These are phyloP conservation scores for Cebus imitator DNA, from an alignment of 2,113 vertebrate species.

Conservation along the genomic window DNA sequence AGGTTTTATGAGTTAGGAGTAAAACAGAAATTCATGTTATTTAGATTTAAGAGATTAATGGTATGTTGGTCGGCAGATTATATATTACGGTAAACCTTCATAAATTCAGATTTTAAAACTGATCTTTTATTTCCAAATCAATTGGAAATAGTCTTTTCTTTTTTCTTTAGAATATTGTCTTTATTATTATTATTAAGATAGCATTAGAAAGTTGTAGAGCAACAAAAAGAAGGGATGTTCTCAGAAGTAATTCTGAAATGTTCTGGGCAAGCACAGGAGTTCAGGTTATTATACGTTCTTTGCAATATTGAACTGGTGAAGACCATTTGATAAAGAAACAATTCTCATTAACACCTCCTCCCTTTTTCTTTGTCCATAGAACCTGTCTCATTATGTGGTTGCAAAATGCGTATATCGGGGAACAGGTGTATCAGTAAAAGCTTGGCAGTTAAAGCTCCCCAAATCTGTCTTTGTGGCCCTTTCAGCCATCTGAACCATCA, in stretches of 20 bases:
- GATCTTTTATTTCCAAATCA: conserved; percentile 15
- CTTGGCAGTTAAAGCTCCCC: conserved; percentile 7
- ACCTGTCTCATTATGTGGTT: not conserved
- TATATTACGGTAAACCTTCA: conserved; percentile 29
- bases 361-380: not conserved
- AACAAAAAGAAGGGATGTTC: not conserved
- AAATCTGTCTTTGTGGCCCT: conserved; percentile 28
- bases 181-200: not conserved
- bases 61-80: not conserved
- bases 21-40: not conserved
- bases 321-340: not conserved
- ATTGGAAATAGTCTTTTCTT: not conserved
- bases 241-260: conserved; percentile 12
- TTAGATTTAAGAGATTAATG: conserved; percentile 30
- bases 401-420: not conserved
- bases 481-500: not conserved
- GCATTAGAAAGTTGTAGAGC: not conserved
- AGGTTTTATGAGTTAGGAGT: not conserved
- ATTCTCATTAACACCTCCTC: not conserved
- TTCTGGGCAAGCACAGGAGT: not conserved
- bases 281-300: not conserved
- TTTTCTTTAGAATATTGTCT: not conserved
- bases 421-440: not conserved
- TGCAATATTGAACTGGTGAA: not conserved
- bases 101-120: conserved; percentile 1